Percentiles rank a stretch among this genome's conserved stretches.
These are phyloP conservation scores for Caranx melampygus DNA, from an alignment of 2,113 vertebrate species.

Conservation along the genomic window DNA sequence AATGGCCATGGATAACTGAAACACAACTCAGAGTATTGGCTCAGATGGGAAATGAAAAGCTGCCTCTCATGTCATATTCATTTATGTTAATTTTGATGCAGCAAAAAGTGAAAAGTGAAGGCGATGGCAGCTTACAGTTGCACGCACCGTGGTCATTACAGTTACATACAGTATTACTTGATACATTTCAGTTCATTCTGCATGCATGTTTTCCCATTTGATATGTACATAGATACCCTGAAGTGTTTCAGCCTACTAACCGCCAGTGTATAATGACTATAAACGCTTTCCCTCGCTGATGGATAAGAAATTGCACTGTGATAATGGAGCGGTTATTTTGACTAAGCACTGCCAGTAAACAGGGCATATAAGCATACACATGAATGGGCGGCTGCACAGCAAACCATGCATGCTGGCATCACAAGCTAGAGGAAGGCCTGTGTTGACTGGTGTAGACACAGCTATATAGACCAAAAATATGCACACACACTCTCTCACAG, in stretches of 20 bases:
- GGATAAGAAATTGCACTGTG: constrained; percentile 50
- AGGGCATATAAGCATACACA: constrained; percentile 64
- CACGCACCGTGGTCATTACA: background rate
- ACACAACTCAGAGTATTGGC: no score
- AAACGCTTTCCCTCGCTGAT: constrained; percentile 32
- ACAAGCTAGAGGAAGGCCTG: constrained; percentile 47
- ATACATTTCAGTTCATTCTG: constrained; percentile 5
- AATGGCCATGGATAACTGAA: background rate
- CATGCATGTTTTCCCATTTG: constrained; percentile 21
- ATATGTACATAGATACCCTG: constrained; percentile 12
- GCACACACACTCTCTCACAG: constrained; percentile 22
- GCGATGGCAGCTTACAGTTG: background rate
- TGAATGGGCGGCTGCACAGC: constrained; percentile 64
- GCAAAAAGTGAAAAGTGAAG: background rate
- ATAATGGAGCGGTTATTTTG: constrained; percentile 67
- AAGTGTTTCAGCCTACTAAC: constrained; percentile 19
- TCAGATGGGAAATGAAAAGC: background rate
- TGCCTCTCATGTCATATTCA: background rate
- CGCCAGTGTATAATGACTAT: constrained; percentile 13
- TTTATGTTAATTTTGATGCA: background rate
- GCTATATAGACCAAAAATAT: constrained; percentile 52
- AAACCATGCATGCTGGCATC: constrained; percentile 71
- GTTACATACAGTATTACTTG: background rate
- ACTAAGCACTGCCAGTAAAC: constrained; percentile 53
- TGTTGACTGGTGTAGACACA: constrained; percentile 59